Percentiles rank a stretch among this genome's conserved stretches.
phyloP scores from a whole-genome alignment of 1,140 invertebrate genomes.

The Aphelinus certus region DNA sequence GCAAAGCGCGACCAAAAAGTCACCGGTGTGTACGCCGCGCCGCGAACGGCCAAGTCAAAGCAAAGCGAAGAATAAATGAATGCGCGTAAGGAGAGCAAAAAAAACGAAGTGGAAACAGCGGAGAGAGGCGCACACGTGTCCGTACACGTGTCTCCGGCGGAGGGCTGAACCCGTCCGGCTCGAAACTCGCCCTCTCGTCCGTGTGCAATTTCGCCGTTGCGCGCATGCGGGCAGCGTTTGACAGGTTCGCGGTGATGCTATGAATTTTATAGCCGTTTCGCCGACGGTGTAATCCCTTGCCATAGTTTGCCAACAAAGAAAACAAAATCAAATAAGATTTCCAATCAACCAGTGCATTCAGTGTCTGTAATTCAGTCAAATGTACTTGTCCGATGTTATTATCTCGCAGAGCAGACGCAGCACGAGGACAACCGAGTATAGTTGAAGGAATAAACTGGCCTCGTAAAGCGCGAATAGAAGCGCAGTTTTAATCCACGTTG shows the following conservation, averaged over 20 bases:
- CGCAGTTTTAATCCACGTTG: no score
- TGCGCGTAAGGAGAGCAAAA: conserved; percentile 43
- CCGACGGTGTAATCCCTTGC: no score
- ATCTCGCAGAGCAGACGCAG: no score
- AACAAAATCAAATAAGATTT: no score
- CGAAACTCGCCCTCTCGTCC: conserved; percentile 15
- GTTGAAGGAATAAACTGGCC: no score
- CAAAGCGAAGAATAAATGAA: conserved; percentile 19
- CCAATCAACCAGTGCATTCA: no score
- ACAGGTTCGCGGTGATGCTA: background rate
- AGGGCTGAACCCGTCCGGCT: background rate
- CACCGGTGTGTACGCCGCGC: background rate
- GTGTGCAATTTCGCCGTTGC: background rate
- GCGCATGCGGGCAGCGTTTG: background rate
- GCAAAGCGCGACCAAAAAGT: conserved; percentile 47
- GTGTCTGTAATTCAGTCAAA: no score
- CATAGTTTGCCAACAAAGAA: no score
- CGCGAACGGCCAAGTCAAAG: conserved; percentile 47
- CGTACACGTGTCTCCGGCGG: conserved; percentile 58
- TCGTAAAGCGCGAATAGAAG: no score
- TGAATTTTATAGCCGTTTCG: no score
- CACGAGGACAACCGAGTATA: no score
- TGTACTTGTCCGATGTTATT: no score
- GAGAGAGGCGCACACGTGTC: conserved; percentile 54
- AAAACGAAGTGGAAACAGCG: conserved; percentile 41